Conservation (phyloP, 1,140 invertebrate species). For the Pseudomyrmex cubaensis region DNA sequence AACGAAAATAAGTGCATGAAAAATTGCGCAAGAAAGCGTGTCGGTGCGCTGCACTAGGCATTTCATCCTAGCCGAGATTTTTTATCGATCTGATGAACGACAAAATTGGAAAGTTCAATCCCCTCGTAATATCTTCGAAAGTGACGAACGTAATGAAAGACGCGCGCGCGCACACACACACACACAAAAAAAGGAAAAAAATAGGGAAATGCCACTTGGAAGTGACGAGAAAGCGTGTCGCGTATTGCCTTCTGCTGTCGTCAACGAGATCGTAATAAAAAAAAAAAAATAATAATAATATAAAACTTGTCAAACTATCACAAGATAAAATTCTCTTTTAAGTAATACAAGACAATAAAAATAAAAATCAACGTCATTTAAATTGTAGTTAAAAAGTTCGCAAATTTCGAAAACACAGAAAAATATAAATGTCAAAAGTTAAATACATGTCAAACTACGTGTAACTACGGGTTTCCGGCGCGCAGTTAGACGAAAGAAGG, state of each 20-base stretch:
- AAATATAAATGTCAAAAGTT: not conserved
- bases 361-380: not conserved
- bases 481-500: not conserved
- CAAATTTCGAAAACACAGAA: not conserved
- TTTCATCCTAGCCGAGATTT: conserved; percentile 39
- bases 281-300: too few species aligned
- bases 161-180: too few species aligned
- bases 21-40: conserved; percentile 72
- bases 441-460: not conserved
- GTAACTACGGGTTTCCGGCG: conserved; percentile 3
- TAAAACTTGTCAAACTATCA: not conserved
- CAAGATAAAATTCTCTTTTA: not conserved
- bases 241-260: not conserved
- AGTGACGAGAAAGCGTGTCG: conserved; percentile 28
- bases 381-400: not conserved
- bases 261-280: conserved; percentile 1
- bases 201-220: not conserved
- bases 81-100: conserved; percentile 29
- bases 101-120: conserved; percentile 64
- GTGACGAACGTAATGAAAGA: conserved; percentile 1
- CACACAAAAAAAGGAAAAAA: not conserved
- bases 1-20: conserved; percentile 49
- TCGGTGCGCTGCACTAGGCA: conserved; percentile 47
- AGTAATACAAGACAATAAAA: not conserved
- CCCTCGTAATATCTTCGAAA: not conserved